Percentiles rank a stretch among this genome's conserved stretches.
phyloP scores from a whole-genome alignment of 2,888 invertebrate genomes.

The Drosophila mettleri region DNA sequence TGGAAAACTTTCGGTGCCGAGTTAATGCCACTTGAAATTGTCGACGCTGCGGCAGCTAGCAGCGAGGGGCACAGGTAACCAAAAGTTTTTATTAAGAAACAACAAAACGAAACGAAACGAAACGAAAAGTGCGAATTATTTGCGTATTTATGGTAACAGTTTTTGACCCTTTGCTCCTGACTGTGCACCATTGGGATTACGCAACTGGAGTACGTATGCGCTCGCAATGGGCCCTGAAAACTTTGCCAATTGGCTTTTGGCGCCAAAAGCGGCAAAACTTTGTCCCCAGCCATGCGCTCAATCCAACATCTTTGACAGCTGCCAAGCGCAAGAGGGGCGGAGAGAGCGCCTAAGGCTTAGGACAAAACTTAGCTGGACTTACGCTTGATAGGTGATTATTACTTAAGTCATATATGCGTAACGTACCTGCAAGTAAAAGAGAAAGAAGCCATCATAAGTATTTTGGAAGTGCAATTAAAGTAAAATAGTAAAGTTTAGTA shows the following conservation, averaged over 20 bases:
- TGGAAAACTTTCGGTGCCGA: constrained; percentile 67
- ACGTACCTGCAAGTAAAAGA: constrained; percentile 64
- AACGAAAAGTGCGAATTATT: constrained; percentile 66
- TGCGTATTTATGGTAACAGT: constrained; percentile 71
- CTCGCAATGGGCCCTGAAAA: constrained; percentile 33
- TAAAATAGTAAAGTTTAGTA: neutral
- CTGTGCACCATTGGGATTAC: constrained; percentile 8
- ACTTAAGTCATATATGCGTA: constrained; percentile 7
- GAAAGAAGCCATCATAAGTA: neutral
- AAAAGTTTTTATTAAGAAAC: constrained; percentile 69
- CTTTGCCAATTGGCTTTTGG: constrained; percentile 63
- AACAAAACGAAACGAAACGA: constrained; percentile 17
- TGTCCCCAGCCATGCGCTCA: constrained; percentile 12
- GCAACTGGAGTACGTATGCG: constrained; percentile 21
- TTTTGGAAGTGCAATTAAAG: neutral
- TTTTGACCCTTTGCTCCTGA: constrained; percentile 58
- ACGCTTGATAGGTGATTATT: constrained; percentile 40
- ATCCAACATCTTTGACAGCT: constrained; percentile 26
- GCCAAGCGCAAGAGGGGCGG: neutral
- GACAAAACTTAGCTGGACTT: constrained; percentile 44
- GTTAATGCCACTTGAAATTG: constrained; percentile 69
- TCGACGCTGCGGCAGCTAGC: constrained; percentile 28
- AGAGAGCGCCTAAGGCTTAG: neutral
- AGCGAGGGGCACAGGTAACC: constrained; percentile 27
- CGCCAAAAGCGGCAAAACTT: constrained; percentile 50